Evolutionary conservation across 2,888 invertebrate species (phyloP), one percentile per base, ranked within the genome.

Genomic region (Drosophila neoperkinsi): DNA sequence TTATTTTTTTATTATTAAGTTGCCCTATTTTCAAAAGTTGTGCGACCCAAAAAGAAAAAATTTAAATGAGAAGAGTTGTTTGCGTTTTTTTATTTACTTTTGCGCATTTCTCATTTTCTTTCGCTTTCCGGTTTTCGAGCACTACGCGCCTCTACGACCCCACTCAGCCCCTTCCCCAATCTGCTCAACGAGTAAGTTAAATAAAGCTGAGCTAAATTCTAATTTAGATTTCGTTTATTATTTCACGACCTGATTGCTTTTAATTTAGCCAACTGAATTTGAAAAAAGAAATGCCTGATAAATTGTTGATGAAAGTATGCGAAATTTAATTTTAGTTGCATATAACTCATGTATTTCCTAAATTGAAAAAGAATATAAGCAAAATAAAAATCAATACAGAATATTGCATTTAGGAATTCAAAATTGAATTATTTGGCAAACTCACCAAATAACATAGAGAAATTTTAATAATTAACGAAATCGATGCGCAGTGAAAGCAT

Each of bases 71-170:
- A 61, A 65, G 65, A 86, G 76, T 74, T 82, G 76, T 67, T 68
- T 70, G 61, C 71, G 63, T 16, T 28, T 25, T 77, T 77, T 49
- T 65, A 64, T 74, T 69, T 81, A 71, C 71, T 84, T 63, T 79
- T 71, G 75, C 74, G 71, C 78, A 88, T 88, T 84, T 88, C 71
- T 73, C 79, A 79, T 84, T 86, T 86, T 79, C 72, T 67, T 80
- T 71, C 64, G 69, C 56, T 70, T 82, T 70, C 43, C 59, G 59
- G 41, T 25, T 60, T 61, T 43, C 41, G 41, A 55, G 53, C 53
- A 58, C 71, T 71, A 69, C 67, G 67, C 74, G 71, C 52, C 51
- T 33, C 59, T 3, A 5, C 28, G 6, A 2, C 9, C 28, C 36
- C 36, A 16, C 7, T 18, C 36, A 36, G 36, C 18, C 7, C 3